Evolutionary conservation across 2,888 invertebrate species (phyloP).

Genomic region (Cinara cedri): DNA sequence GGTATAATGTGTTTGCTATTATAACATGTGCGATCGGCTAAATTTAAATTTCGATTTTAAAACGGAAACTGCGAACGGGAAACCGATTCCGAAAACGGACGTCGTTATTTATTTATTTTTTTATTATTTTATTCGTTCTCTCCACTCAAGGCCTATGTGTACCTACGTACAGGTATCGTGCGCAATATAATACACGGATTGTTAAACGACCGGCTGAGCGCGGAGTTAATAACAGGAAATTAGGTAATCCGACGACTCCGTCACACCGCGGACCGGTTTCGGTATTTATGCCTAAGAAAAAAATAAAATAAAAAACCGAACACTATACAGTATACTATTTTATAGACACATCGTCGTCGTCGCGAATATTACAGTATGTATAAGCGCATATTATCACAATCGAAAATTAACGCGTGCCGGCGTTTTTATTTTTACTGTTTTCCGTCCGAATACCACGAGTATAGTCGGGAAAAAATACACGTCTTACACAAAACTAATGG

Average conservation of each 20-base stretch:
- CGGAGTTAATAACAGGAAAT: constrained; percentile 54
- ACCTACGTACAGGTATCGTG: constrained; percentile 3
- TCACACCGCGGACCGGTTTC: constrained; percentile 53
- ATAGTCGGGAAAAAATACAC: too few relatives aligned
- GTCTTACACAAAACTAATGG: too few relatives aligned
- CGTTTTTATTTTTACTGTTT: too few relatives aligned
- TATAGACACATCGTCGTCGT: constrained; percentile 21
- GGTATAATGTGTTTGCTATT: too few relatives aligned
- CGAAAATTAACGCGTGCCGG: too few relatives aligned
- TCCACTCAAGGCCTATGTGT: constrained; percentile 34
- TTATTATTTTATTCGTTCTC: constrained; percentile 36
- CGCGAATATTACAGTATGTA: too few relatives aligned
- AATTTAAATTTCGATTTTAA: constrained; percentile 44
- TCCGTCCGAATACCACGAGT: too few relatives aligned
- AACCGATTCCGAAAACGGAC: constrained; percentile 52
- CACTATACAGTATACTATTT: constrained; percentile 8
- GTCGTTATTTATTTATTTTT: constrained; percentile 46
- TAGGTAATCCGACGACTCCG: constrained; percentile 51
- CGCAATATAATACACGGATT: constrained; percentile 44
- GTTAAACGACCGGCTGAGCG: constrained; percentile 49
- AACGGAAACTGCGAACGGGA: constrained; percentile 43
- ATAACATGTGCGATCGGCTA: not conserved
- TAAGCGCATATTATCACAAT: too few relatives aligned
- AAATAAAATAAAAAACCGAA: too few relatives aligned
- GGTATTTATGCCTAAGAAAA: constrained; percentile 10